Evolutionary conservation across 2,888 invertebrate species (phyloP).

Genomic region (Saturnia japonica): DNA sequence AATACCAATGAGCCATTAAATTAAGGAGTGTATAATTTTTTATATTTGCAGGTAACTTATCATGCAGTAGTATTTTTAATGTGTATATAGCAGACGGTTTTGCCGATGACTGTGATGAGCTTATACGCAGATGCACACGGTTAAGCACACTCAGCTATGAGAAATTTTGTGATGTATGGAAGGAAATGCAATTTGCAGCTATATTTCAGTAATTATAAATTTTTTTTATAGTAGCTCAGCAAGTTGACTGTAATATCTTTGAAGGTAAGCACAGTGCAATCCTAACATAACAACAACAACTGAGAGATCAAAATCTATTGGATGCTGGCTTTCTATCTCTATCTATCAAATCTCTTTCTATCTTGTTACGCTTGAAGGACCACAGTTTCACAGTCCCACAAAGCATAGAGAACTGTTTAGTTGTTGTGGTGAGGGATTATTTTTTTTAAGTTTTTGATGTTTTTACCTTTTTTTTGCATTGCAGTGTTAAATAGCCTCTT

Average conservation of each 20-base stretch:
- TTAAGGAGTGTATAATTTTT: neutral
- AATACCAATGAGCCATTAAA: no score
- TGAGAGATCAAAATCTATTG: no score
- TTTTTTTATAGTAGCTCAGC: no score
- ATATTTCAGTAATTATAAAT: slow-evolving; percentile 64
- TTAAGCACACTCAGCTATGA: slow-evolving; percentile 52
- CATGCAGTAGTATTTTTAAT: slow-evolving; percentile 9
- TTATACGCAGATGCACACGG: slow-evolving; percentile 55
- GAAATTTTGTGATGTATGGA: slow-evolving; percentile 59
- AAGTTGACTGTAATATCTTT: no score
- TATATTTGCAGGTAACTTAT: neutral
- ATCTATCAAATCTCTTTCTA: no score
- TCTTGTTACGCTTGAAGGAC: no score
- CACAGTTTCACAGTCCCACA: no score
- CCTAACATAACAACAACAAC: no score
- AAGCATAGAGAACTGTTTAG: no score
- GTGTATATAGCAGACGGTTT: slow-evolving; percentile 63
- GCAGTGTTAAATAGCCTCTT: neutral
- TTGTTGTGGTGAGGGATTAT: no score
- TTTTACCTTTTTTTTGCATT: neutral
- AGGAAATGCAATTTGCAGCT: slow-evolving; percentile 57
- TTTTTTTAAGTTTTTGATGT: slow-evolving; percentile 26
- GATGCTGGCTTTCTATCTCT: no score
- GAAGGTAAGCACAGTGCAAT: no score
- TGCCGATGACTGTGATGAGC: slow-evolving; percentile 61